These are phyloP conservation scores for Tolypeutes matacus DNA, from an alignment of 2,797 vertebrate genomes.

Conservation along the genomic window DNA sequence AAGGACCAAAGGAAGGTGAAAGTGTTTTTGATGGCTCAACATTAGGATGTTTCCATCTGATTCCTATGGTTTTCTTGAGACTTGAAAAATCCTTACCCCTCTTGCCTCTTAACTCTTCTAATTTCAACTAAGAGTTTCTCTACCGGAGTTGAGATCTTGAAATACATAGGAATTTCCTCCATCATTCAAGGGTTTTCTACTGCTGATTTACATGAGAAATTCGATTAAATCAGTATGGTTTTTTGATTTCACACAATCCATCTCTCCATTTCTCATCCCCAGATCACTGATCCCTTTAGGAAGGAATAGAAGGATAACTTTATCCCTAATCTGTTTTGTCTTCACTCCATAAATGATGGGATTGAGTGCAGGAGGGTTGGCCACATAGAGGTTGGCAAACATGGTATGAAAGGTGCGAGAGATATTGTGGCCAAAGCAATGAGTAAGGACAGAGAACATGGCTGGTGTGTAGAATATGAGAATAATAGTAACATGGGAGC, in stretches of 20 bases:
- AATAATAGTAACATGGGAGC: slow-evolving; percentile 81
- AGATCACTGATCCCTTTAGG: neutral
- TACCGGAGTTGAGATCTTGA: neutral
- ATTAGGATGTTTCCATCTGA: neutral
- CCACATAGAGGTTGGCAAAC: slow-evolving; percentile 51
- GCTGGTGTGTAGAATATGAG: slow-evolving; percentile 75
- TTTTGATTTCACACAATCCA: neutral
- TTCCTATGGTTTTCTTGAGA: neutral
- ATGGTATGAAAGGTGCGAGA: slow-evolving; percentile 53
- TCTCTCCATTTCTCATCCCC: neutral
- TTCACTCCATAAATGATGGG: slow-evolving; percentile 59
- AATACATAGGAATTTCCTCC: neutral
- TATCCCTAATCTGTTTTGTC: slow-evolving; percentile 60
- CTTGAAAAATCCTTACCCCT: neutral
- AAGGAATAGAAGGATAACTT: neutral
- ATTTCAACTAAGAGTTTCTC: neutral
- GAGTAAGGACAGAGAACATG: slow-evolving; percentile 12
- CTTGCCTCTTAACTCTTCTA: neutral
- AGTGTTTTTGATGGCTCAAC: neutral
- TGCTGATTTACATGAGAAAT: neutral
- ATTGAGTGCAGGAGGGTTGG: slow-evolving; percentile 42
- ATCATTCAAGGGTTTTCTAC: neutral
- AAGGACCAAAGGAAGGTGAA: neutral
- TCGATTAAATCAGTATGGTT: slow-evolving; percentile 5
- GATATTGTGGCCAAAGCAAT: slow-evolving; percentile 54